Base-by-base conservation (phyloP, 1,140 invertebrate species). In the Pseudomyrmex cubaensis region DNA sequence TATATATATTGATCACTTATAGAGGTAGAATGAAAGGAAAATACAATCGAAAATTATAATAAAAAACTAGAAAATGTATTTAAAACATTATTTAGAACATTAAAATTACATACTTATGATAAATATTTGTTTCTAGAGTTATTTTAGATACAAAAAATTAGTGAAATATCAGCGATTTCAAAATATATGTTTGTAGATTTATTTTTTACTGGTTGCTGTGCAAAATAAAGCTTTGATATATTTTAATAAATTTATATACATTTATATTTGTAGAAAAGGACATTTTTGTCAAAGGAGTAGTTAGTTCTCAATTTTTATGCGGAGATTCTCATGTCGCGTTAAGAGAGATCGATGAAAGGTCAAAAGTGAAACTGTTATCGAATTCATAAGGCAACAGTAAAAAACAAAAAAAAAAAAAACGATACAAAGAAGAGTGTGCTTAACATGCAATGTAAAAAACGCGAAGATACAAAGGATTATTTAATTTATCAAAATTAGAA, bases 281-380 rank as follows among this genome's bases (percentile, higher is more conserved):
- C 44, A 48, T 61, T 59, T 22, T 17, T 67, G 4, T 13, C 44
- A 46, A 56, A 67, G 54, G 12, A 67, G 25, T 12, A 2, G 0
- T 62, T 17, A 10, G 56, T 44, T 48, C 46, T 72, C 46, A 20
- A 22, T n/a, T 80, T 70, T 48, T 50, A 70, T n/a, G 20, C 35
- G 7, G 12, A 1, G 48, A 20, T n/a, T 57, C 44, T 63, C 15
- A 17, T 50, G 54, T 69, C 50, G 44, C 10, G 35, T 3, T 20
- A 13, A 54, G 67, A 46, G n/a, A 17, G 54, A 80, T 80, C 66
- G 44, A 72, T 48, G 13, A 22, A 9, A 78, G 57, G 52, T 63
- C 35, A 15, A 35, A 13, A 54, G 52, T 46, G 15, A 80, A 22
- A n/a, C 66, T 70, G 52, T 57, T 59, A 72, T 72, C 22, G 70